Base-by-base conservation (phyloP, 2,797 vertebrate genomes). In the Crocidura indochinensis region DNA sequence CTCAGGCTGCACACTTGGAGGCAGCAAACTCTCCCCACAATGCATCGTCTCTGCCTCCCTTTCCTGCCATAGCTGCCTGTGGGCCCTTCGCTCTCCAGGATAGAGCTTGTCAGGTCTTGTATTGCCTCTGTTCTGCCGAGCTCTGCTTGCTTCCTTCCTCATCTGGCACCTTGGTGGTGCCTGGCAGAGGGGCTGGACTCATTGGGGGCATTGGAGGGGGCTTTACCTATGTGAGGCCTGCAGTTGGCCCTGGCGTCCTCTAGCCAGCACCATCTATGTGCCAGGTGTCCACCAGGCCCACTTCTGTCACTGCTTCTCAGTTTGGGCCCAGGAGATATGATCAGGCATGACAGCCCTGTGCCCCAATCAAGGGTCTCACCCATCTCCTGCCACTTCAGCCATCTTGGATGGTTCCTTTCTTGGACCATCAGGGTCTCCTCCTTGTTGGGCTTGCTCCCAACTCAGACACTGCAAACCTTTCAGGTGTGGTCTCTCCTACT, bases 41-140 rank as follows among this genome's bases (percentile, higher is more conserved):
- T 60, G 56, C 64, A 24, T 87, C 69, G 8, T 84, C 60, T 12
- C 46, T 31, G 26, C 75, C 80, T 84, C 31, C 0, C 15, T 7
- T 82, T 81, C 76, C 67, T 85, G 81, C 51, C 68, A 65, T 0
- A 24, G 84, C 60, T 4, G 47, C 87, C 89, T 24, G 67, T 47
- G 44, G 95, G 84, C 47, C 72, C 77, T 67, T 49, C 75, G 44
- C 91, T 91, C 24, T 69, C 81, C 1, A 0, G 19, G 11, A 38
- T 38, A 38, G 38, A 87, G 27, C 87, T 90, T 95, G 84, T 68
- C 24, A 26, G 47, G 71, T 92, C 94, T 92, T 92, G 92, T 85
- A 89, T 93, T 46, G 1, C n/a, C 53, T 81, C 86, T 1, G 11
- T 82, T 81, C 83, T 1, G 38, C 62, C 15, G 85, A 72, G 15